Evolutionary conservation across 2,888 invertebrate species (phyloP).

Genomic region (Bimastos eiseni): DNA sequence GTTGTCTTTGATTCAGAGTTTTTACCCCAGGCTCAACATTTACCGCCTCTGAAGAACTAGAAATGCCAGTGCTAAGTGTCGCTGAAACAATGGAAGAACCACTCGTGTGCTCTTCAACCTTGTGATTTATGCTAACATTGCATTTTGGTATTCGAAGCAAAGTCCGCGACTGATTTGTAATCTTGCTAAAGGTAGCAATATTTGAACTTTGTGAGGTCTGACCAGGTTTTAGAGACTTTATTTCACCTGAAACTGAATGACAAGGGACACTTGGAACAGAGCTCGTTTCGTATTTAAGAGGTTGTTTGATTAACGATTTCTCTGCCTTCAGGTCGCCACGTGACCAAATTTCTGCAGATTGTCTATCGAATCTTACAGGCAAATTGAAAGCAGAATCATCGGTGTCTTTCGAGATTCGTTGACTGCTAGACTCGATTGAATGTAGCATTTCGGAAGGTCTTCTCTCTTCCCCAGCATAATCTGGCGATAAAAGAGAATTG

Average conservation of each 20-base stretch:
- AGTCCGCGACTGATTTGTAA: background rate
- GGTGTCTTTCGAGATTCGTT: background rate
- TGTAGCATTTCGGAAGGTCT: background rate
- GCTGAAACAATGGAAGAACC: background rate
- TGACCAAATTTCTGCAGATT: background rate
- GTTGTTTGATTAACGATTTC: background rate
- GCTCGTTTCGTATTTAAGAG: background rate
- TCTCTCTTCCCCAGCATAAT: background rate
- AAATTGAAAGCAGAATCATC: background rate
- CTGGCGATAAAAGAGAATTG: background rate
- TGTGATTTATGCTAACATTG: background rate
- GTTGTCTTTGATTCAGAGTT: background rate
- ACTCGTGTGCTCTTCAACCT: background rate
- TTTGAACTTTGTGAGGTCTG: background rate
- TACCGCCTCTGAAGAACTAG: background rate
- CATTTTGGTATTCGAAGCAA: constrained; percentile 15
- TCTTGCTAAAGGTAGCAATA: background rate
- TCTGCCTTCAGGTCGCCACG: background rate
- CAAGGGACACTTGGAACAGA: constrained; percentile 1
- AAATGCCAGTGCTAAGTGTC: background rate
- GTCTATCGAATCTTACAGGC: background rate
- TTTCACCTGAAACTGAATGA: background rate
- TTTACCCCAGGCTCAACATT: background rate
- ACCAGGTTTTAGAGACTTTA: background rate
- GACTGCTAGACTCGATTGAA: background rate